Evolutionary conservation across 2,888 invertebrate species (phyloP).

Genomic region (Amiota minor): DNA sequence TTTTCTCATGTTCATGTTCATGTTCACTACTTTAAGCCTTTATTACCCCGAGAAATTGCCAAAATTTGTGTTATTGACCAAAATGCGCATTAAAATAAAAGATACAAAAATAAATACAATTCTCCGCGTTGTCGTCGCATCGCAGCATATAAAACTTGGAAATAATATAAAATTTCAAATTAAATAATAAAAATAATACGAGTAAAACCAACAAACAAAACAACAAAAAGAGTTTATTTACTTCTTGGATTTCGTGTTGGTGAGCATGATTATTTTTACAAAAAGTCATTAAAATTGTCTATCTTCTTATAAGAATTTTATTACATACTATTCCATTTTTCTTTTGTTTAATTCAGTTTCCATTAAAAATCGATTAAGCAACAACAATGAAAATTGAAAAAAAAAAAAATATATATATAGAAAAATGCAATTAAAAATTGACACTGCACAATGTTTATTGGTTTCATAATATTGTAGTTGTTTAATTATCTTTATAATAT

Average conservation of each 20-base stretch:
- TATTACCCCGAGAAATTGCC: constrained; percentile 17
- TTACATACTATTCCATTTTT: background rate
- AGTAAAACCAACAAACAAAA: constrained; percentile 39
- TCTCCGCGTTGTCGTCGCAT: constrained; percentile 40
- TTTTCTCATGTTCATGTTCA: background rate
- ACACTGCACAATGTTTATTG: background rate
- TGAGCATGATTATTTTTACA: background rate
- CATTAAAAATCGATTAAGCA: constrained; percentile 63
- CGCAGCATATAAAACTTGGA: too few species aligned
- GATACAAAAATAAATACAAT: constrained; percentile 42
- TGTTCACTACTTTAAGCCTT: constrained; percentile 14
- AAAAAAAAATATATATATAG: background rate
- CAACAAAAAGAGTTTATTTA: constrained; percentile 61
- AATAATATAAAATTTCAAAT: too few species aligned
- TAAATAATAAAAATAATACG: too few species aligned
- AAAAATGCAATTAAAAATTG: constrained; percentile 18
- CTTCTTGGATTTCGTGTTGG: constrained; percentile 52
- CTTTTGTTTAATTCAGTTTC: constrained; percentile 17
- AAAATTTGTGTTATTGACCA: constrained; percentile 43
- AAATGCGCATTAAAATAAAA: constrained; percentile 21
- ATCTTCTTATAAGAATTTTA: too few species aligned
- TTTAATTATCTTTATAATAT: too few species aligned
- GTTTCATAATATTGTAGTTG: constrained; percentile 3
- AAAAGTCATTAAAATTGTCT: too few species aligned
- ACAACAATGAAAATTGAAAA: constrained; percentile 19